Percentiles rank a stretch among this genome's conserved stretches.
Conservation (phyloP, 2,113 vertebrate genomes). For the Amazona vittata region DNA sequence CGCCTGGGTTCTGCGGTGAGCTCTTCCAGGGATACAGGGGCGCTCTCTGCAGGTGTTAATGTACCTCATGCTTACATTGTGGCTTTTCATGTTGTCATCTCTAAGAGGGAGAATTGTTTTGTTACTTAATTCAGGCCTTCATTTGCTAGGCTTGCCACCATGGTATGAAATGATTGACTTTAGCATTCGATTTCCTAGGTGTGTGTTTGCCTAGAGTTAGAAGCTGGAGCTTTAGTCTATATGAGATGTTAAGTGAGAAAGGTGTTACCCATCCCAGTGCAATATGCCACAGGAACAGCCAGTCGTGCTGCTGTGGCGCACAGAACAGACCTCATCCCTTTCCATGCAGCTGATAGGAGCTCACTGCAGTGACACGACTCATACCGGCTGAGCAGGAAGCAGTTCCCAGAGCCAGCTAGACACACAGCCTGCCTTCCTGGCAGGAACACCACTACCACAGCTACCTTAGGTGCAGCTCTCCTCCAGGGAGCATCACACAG, state of each 20-base stretch:
- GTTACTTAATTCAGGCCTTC: neutral
- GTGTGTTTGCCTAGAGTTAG: rapidly evolving
- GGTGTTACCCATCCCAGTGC: neutral
- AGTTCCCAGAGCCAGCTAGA: neutral
- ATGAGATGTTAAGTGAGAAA: neutral
- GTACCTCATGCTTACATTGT: rapidly evolving
- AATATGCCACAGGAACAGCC: neutral
- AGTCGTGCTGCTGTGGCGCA: neutral
- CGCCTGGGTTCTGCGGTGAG: neutral
- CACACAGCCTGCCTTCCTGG: neutral
- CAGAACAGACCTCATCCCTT: neutral
- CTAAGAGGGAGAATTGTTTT: neutral
- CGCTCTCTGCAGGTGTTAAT: neutral
- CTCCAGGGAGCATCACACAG: neutral
- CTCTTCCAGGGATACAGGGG: neutral
- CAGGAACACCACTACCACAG: rapidly evolving
- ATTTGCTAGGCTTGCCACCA: neutral
- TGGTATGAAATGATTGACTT: neutral
- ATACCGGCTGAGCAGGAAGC: neutral
- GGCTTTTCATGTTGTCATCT: rapidly evolving
- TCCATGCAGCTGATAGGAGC: neutral
- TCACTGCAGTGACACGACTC: neutral
- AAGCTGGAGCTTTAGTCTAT: neutral
- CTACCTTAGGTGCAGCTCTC: neutral
- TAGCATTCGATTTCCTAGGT: neutral